These are phyloP conservation scores for Pogoniulus pusillus DNA, from an alignment of 2,797 vertebrate genomes.

Conservation along the genomic window DNA sequence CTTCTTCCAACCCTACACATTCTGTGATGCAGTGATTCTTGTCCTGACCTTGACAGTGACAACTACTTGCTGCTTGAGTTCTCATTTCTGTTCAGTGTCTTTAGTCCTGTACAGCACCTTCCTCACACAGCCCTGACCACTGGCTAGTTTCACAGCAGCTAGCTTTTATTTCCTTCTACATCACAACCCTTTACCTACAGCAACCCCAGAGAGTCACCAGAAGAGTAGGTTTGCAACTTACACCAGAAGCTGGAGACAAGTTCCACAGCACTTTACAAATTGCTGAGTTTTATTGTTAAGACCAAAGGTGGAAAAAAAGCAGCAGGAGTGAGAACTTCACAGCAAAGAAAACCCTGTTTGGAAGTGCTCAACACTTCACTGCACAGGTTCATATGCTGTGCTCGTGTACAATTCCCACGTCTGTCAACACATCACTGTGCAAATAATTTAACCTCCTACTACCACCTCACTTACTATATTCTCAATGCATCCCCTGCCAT, in stretches of 20 bases:
- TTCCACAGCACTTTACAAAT: background rate
- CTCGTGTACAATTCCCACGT: background rate
- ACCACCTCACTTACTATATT: background rate
- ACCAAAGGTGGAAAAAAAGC: background rate
- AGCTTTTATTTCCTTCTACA: background rate
- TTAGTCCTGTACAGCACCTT: background rate
- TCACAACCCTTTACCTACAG: background rate
- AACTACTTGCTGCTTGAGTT: background rate
- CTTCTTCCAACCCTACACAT: too few relatives aligned
- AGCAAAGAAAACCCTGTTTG: background rate
- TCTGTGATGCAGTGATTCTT: background rate
- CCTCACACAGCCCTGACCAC: background rate
- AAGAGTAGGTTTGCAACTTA: background rate
- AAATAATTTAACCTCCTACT: slow-evolving; percentile 1
- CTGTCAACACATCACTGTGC: background rate
- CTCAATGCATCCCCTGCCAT: background rate
- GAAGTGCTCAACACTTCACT: background rate
- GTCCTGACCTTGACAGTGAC: background rate
- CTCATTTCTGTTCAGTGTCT: background rate
- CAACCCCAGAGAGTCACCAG: background rate
- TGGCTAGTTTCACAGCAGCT: rapidly evolving
- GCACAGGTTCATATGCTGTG: background rate
- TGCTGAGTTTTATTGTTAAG: background rate
- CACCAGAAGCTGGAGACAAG: background rate
- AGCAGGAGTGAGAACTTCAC: slow-evolving; percentile 2